Evolutionary conservation across 2,888 invertebrate species (phyloP), one percentile per base, ranked within the genome.

Genomic region (Drosophila bunnanda): DNA sequence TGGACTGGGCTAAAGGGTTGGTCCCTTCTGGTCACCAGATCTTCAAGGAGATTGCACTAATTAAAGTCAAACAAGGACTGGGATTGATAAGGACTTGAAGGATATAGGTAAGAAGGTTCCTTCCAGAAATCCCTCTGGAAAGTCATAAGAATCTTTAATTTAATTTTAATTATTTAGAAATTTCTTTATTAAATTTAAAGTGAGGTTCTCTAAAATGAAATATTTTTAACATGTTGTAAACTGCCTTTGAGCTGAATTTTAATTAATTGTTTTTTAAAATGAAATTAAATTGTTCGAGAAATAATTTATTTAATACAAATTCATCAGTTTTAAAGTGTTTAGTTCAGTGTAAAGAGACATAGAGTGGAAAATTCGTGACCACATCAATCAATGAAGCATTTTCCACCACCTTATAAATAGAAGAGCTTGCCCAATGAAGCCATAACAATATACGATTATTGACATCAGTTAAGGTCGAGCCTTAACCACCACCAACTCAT

Each of bases 31-130:
- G 15, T 0, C 12, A 28, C 6, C 0, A 46, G 67, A 66, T 66
- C 66, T 9, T 7, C 6, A 22, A 0, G 2, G 25, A 56, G 67
- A 66, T 66, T 48, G n/a, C n/a, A 39, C 20, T 67, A 67, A 67
- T 67, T 55, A 67, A 66, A 67, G 4, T n/a, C 32, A 67, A 66
- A 66, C 15, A 64, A n/a, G 13, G 15, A 2, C 6, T 15, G 12
- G 7, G 4, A 30, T 50, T 15, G 50, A 22, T 54, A 13, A 3
- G 7, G 28, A 39, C 0, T 15, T 38, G 4, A 5, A 0, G 50
- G 5, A 32, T 4, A 8, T 15, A 13, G 2, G 20, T 48, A 9
- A 8, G 30, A 13, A 20, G 17, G 20, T 30, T 2, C 12, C 0
- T 12, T 3, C 2, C 0, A 30, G n/a, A 17, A 46, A 17, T n/a